phyloP scores from a whole-genome alignment of 2,113 vertebrate genomes.

The Lepisosteus osseus region DNA sequence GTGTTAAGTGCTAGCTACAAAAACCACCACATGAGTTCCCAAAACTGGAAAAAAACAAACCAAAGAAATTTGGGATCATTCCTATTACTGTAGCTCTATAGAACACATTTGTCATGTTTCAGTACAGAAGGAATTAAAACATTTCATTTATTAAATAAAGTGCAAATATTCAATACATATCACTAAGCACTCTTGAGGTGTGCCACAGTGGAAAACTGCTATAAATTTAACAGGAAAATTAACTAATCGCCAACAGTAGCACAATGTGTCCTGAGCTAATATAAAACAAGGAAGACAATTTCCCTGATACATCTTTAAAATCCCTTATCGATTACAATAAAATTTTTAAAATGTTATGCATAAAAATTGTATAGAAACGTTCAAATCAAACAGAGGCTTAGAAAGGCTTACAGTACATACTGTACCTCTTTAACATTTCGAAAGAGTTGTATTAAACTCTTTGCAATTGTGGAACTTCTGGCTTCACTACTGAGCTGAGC shows the following conservation, averaged over 20 bases:
- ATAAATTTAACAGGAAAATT: slow-evolving; percentile 28
- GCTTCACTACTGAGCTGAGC: no score
- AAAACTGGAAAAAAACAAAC: slow-evolving; percentile 3
- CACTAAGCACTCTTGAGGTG: not conserved
- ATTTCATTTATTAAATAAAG: slow-evolving; percentile 13
- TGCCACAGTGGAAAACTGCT: slow-evolving; percentile 41
- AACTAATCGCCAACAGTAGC: slow-evolving; percentile 35
- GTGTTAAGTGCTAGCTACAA: slow-evolving; percentile 38
- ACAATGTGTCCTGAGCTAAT: slow-evolving; percentile 59
- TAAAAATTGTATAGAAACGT: not conserved
- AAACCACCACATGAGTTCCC: slow-evolving; percentile 36
- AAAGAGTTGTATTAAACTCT: no score
- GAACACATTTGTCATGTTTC: not conserved
- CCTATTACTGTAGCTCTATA: slow-evolving; percentile 40
- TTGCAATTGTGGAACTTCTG: no score
- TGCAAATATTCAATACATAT: slow-evolving; percentile 1
- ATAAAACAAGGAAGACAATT: slow-evolving; percentile 63
- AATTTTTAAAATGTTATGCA: not conserved
- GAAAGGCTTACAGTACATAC: no score
- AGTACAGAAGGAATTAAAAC: slow-evolving; percentile 14
- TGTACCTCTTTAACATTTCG: no score
- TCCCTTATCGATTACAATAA: slow-evolving; percentile 47
- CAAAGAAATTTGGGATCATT: slow-evolving; percentile 32
- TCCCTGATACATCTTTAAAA: slow-evolving; percentile 59
- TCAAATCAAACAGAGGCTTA: no score